Conservation (phyloP, 2,797 vertebrate species). For the Cossypha heuglini region DNA sequence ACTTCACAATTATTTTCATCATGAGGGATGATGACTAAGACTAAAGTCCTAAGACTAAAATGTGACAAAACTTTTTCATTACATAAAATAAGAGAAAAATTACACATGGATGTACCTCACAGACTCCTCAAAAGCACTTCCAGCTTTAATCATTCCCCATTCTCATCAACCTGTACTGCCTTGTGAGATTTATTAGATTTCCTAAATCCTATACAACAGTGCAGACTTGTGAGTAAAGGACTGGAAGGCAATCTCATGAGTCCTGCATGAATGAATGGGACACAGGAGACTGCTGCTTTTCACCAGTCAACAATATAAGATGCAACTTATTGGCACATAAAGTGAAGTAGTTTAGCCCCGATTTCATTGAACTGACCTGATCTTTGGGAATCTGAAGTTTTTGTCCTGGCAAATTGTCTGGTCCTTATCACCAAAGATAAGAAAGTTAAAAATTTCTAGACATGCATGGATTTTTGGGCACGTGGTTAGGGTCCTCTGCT, state of each 20-base stretch:
- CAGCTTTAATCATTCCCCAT: not conserved
- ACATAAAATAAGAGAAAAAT: not conserved
- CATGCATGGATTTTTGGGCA: not conserved
- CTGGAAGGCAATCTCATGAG: constrained; percentile 18
- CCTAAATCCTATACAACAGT: not conserved
- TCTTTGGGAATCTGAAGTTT: not conserved
- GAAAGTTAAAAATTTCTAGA: constrained; percentile 41
- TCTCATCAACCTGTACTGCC: not conserved
- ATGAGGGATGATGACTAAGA: not conserved
- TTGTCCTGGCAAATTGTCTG: constrained; percentile 2
- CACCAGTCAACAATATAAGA: not conserved
- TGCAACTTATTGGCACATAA: not conserved
- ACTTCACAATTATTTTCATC: not conserved
- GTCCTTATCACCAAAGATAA: not conserved
- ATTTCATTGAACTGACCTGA: not conserved
- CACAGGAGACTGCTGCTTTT: constrained; percentile 32
- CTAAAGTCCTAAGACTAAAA: not conserved
- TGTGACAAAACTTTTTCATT: not conserved
- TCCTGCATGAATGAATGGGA: not conserved
- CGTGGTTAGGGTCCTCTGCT: not conserved
- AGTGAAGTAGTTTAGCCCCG: not conserved
- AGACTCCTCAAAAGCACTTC: not conserved
- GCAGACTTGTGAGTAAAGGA: constrained; percentile 12
- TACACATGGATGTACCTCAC: not conserved
- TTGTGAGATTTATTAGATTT: constrained; percentile 38